These are phyloP conservation scores for Thereva nobilitata DNA, from an alignment of 2,888 invertebrate species.

Conservation along the genomic window DNA sequence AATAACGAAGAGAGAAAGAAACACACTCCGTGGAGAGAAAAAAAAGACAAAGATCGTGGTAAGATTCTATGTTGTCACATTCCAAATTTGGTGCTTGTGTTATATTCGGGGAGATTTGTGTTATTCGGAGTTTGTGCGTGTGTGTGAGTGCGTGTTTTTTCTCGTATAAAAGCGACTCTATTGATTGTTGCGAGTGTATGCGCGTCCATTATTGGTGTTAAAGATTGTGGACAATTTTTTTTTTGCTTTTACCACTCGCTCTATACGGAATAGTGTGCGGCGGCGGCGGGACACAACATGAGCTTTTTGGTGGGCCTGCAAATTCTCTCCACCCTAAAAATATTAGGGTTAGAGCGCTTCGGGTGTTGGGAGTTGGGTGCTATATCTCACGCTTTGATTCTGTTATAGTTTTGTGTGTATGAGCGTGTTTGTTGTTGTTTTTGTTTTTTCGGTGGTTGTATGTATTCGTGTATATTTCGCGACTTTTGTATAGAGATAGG, in stretches of 20 bases:
- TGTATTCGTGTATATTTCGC: not conserved
- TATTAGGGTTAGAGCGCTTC: constrained; percentile 16
- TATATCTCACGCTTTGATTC: constrained; percentile 20
- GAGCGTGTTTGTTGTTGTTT: constrained; percentile 3
- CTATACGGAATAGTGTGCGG: not conserved
- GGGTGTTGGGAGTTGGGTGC: constrained; percentile 26
- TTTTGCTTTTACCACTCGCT: constrained; percentile 8
- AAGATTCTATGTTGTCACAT: constrained; percentile 24
- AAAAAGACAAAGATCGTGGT: constrained; percentile 23
- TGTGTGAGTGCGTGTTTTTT: constrained; percentile 2
- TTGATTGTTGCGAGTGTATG: too few relatives aligned
- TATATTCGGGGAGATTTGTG: not conserved
- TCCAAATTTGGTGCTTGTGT: constrained; percentile 10
- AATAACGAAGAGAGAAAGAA: constrained; percentile 13
- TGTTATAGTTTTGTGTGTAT: constrained; percentile 8
- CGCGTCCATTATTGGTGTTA: too few relatives aligned
- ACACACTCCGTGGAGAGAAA: not conserved
- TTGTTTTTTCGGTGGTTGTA: not conserved
- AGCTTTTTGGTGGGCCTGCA: too few relatives aligned
- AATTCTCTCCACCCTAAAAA: constrained; percentile 18
- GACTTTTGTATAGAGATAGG: too few relatives aligned
- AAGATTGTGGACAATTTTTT: constrained; percentile 7
- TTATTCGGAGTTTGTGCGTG: not conserved
- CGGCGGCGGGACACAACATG: too few relatives aligned
- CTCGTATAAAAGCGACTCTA: too few relatives aligned